Conservation (phyloP, 2,888 invertebrate genomes). For the Limenitis camilla region DNA sequence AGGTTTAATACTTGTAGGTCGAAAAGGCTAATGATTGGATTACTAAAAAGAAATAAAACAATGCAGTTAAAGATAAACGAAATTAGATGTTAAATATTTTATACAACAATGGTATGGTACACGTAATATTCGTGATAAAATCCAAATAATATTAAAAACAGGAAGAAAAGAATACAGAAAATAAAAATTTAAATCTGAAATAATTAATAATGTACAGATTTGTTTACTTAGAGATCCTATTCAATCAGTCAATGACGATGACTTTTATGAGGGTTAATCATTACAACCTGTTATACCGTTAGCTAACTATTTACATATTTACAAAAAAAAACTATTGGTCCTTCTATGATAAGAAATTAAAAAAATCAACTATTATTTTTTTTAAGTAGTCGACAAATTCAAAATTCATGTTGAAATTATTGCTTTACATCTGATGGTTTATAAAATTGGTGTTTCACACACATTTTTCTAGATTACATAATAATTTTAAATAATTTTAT, state of each 20-base stretch:
- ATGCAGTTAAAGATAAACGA: too few species aligned
- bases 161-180: conserved; percentile 27
- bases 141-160: too few species aligned
- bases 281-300: conserved; percentile 60
- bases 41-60: too few species aligned
- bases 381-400: background rate
- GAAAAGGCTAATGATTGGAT: too few species aligned
- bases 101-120: too few species aligned
- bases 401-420: background rate
- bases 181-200: conserved; percentile 15
- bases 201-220: background rate
- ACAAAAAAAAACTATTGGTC: conserved; percentile 71
- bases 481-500: too few species aligned
- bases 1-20: too few species aligned
- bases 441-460: background rate
- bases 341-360: conserved; percentile 57
- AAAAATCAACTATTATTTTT: conserved; percentile 8
- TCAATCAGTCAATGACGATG: conserved; percentile 15
- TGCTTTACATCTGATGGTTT: background rate
- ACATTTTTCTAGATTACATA: too few species aligned
- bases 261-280: conserved; percentile 19
- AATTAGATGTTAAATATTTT: too few species aligned
- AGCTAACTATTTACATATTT: conserved; percentile 67
- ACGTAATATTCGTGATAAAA: too few species aligned
- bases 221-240: conserved; percentile 8